Base-by-base conservation (phyloP, 1,140 invertebrate genomes). In the Pogonomyrmex californicus region DNA sequence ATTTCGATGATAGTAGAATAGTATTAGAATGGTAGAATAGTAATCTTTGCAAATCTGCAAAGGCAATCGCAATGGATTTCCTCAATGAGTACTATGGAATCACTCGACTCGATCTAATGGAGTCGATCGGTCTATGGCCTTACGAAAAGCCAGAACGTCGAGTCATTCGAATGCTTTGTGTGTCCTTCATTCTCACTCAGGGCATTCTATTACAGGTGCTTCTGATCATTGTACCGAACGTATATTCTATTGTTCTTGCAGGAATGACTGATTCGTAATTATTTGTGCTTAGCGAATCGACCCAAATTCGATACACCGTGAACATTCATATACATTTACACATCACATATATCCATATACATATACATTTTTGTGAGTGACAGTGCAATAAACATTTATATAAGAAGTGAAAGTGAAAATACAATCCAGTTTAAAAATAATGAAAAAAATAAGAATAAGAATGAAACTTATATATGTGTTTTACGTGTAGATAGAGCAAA, bases 51-150 rank as follows among this genome's bases (percentile, higher is more conserved):
- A 23, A 23, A 23, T 23, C 23, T 23, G 23, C 23, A 23, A 23
- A 23, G 23, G 23, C 54, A 38, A 49, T 66, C 63, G 75, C 3
- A 47, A 86, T 70, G 85, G 65, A 70, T 68, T 47, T 79, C 30
- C 79, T 86, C 30, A 12, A 63, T 10, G 75, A 68, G 12, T 86
- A 56, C 38, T 68, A 79, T n/a, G 14, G 47, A 5, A n/a, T 86
- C 0, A 68, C 12, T 12, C 75, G 75, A 14, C n/a, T 23, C 23
- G 23, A 79, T 38, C n/a, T 79, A 36, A 49, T 86, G 63, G 38
- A 47, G 62, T 66, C 23, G 17, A 51, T 76, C n/a, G 75, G 83
- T n/a, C 49, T 86, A 2, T 86, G 83, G 75, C 75, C 83, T n/a
- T 86, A 66, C n/a, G 12, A 66, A 41, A 86, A 56, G 23, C 33